These are phyloP conservation scores for Dryocosmus kuriphilus DNA, from an alignment of 2,888 invertebrate species.

Conservation along the genomic window DNA sequence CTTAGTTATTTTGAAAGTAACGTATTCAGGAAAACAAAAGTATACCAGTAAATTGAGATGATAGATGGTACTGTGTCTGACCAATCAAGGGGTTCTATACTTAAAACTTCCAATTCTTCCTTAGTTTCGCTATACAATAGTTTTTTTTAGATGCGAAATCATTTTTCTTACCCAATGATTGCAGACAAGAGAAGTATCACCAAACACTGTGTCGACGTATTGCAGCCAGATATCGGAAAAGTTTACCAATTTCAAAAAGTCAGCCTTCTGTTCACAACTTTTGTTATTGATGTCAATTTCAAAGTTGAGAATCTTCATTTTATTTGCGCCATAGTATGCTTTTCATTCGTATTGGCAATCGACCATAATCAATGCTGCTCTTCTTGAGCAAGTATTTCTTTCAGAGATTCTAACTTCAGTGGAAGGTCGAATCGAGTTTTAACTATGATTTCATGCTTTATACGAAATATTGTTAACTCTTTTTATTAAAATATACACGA, in stretches of 20 bases:
- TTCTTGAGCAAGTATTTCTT: not conserved
- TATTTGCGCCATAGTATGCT: conserved; percentile 2
- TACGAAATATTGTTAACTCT: too few relatives aligned
- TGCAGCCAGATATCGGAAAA: conserved; percentile 35
- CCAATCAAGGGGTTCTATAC: too few relatives aligned
- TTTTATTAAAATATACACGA: too few relatives aligned
- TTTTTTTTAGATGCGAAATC: too few relatives aligned
- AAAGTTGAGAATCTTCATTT: conserved; percentile 18
- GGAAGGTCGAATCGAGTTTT: too few relatives aligned
- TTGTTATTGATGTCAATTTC: conserved; percentile 37
- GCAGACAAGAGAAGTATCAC: conserved; percentile 7
- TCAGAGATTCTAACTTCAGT: not conserved
- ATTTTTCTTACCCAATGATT: conserved; percentile 5
- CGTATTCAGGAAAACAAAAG: too few relatives aligned
- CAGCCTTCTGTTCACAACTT: conserved; percentile 29
- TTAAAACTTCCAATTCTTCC: too few relatives aligned
- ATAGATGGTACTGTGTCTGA: too few relatives aligned
- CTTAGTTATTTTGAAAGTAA: too few relatives aligned
- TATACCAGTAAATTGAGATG: too few relatives aligned
- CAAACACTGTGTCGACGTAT: not conserved
- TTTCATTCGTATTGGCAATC: conserved; percentile 28
- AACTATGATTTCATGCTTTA: too few relatives aligned
- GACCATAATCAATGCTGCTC: not conserved
- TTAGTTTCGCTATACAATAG: too few relatives aligned
- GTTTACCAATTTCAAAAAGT: conserved; percentile 36